Percentiles rank a stretch among this genome's conserved stretches.
These are phyloP conservation scores for Falco berigora DNA, from an alignment of 2,797 vertebrate species.

Conservation along the genomic window DNA sequence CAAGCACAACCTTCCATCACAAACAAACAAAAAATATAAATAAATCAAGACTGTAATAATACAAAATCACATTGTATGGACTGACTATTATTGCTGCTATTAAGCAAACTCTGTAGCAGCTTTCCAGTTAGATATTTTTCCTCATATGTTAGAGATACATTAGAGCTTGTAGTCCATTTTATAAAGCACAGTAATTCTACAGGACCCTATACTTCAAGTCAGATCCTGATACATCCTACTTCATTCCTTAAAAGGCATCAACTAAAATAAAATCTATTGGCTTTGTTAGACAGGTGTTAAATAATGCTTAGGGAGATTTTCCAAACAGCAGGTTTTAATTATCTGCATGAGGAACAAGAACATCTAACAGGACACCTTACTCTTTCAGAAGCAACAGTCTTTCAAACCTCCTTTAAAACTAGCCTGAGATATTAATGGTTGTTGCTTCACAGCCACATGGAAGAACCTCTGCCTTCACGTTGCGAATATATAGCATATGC, in stretches of 20 bases:
- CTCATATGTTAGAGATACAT: neutral
- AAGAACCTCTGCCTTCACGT: neutral
- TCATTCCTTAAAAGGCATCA: neutral
- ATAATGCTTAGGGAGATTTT: neutral
- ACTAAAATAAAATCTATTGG: neutral
- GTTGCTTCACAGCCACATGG: neutral
- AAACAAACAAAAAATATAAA: neutral
- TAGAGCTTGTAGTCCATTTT: neutral
- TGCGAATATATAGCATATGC: neutral
- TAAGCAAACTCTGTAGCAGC: neutral
- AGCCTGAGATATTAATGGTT: neutral
- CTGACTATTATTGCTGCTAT: neutral
- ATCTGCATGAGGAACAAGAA: neutral
- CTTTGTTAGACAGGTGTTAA: neutral
- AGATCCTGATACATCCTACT: neutral
- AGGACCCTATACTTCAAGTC: neutral
- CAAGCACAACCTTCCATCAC: neutral
- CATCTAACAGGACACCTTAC: neutral
- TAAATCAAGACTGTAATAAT: neutral
- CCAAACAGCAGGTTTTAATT: neutral
- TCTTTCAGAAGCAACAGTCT: neutral
- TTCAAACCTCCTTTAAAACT: neutral
- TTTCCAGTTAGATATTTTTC: neutral
- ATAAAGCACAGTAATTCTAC: neutral
- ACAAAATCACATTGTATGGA: neutral